phyloP scores from a whole-genome alignment of 2,888 invertebrate species.

The Sclerodermus sp. region DNA sequence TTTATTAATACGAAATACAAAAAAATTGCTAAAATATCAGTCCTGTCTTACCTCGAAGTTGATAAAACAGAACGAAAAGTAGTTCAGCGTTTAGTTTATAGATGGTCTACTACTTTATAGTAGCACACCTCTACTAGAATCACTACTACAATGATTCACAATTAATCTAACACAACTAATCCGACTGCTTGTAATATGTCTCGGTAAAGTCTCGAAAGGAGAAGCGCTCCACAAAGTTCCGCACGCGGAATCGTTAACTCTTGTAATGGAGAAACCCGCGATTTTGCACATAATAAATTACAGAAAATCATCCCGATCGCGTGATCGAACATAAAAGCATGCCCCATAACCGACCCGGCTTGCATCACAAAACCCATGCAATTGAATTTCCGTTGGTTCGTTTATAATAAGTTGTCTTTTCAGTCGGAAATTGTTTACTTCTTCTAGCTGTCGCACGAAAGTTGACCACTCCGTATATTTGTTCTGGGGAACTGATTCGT shows the following conservation, averaged over 20 bases:
- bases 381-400: background rate
- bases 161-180: too few species aligned
- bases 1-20: too few species aligned
- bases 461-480: background rate
- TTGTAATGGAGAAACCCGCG: conserved; percentile 5
- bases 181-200: background rate
- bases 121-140: too few species aligned
- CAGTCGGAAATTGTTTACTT: background rate
- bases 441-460: background rate
- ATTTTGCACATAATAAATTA: background rate
- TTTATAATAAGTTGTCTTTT: background rate
- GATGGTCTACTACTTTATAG: too few species aligned
- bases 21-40: too few species aligned
- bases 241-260: background rate
- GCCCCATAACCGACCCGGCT: conserved; percentile 4
- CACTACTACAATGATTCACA: too few species aligned
- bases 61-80: too few species aligned
- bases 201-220: background rate
- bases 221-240: conserved; percentile 4
- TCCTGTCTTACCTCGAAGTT: too few species aligned
- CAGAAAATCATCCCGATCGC: background rate
- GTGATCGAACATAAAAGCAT: conserved; percentile 1
- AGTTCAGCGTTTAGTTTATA: too few species aligned
- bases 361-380: conserved; percentile 8
- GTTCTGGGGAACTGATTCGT: conserved; percentile 2